Percentiles rank a stretch among this genome's conserved stretches.
These are phyloP conservation scores for Patiria pectinifera DNA, from an alignment of 53 echinoderm and acorn worm species.

Conservation along the genomic window DNA sequence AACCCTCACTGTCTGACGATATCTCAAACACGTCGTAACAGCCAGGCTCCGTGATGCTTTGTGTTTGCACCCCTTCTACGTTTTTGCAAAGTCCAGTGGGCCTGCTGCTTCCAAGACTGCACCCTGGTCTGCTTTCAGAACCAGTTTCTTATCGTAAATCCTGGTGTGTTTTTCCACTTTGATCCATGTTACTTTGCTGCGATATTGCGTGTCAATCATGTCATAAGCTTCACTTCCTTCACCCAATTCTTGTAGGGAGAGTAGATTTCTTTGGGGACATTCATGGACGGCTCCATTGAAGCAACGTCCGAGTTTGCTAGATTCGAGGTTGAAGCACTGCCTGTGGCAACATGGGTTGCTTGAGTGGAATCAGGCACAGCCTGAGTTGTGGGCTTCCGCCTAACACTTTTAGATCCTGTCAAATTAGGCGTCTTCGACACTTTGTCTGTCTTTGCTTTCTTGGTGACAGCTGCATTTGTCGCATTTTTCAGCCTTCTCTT, in stretches of 20 bases:
- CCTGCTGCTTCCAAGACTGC: neutral
- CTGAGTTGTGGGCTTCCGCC: neutral
- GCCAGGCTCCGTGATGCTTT: neutral
- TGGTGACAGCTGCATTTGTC: neutral
- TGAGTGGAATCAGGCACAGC: neutral
- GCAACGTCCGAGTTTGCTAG: neutral
- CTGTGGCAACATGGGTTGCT: neutral
- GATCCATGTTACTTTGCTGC: neutral
- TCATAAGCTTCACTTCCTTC: neutral
- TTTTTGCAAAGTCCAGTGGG: neutral
- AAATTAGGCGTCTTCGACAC: neutral
- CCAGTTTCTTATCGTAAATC: neutral
- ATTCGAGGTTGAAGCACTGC: neutral
- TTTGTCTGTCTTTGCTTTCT: neutral
- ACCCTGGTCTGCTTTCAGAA: neutral
- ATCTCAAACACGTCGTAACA: constrained; percentile 10
- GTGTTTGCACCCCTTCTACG: neutral
- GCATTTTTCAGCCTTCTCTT: neutral
- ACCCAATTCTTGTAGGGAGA: neutral
- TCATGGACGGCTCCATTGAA: neutral
- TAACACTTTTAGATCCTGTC: neutral
- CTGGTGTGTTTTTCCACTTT: neutral
- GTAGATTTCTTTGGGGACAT: neutral
- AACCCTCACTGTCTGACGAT: constrained; percentile 39
- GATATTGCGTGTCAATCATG: neutral